Conservation (phyloP, 2,113 vertebrate species). For the Bubalus kerabau region DNA sequence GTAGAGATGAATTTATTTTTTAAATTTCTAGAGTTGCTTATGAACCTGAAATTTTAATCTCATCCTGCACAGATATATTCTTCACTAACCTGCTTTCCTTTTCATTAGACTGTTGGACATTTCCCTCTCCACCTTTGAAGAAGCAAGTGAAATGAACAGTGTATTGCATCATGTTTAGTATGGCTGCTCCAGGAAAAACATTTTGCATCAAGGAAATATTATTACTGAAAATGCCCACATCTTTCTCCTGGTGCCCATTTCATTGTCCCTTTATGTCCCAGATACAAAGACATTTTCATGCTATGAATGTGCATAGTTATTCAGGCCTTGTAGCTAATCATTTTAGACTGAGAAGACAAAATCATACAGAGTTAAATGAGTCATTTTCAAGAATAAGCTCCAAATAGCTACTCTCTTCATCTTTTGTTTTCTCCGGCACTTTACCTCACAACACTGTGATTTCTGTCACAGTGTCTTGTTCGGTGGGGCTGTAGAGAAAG, state of each 20-base stretch:
- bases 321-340: neutral
- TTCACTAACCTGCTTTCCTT: neutral
- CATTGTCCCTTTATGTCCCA: neutral
- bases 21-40: neutral
- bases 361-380: slow-evolving; percentile 5
- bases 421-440: slow-evolving; percentile 20
- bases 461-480: neutral
- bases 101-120: neutral
- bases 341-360: slow-evolving; percentile 33
- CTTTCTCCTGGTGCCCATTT: neutral
- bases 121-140: neutral
- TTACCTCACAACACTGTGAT: neutral
- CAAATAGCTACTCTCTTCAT: neutral
- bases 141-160: neutral
- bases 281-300: neutral
- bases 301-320: neutral
- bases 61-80: neutral
- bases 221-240: neutral
- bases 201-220: neutral
- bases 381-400: slow-evolving; percentile 30
- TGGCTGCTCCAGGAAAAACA: neutral
- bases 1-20: neutral
- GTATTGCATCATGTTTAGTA: neutral
- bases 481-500: neutral
- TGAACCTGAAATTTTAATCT: neutral